Evolutionary conservation across 2,113 vertebrate genomes (phyloP), one percentile per base, ranked within the genome.

Genomic region (Gulo gulo): DNA sequence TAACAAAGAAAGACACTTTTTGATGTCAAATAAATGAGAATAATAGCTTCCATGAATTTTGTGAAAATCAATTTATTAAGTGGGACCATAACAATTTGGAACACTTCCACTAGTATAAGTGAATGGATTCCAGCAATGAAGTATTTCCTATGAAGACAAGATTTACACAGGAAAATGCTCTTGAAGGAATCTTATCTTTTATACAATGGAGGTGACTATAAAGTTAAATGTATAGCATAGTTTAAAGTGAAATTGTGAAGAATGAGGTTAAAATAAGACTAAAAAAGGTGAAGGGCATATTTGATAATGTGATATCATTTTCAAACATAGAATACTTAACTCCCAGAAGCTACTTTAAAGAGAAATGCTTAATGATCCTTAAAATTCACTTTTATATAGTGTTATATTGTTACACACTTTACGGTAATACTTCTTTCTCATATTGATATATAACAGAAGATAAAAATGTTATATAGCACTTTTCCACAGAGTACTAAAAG

Each of bases 21-120:
- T 76, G 52, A 90, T 93, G 36, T 95, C 57, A 94, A 93, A 85
- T 65, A 69, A 87, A 95, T 93, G 88, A 96, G 55, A 97, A 90
- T 92, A 96, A 97, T 76, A 95, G 57, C 88, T 95, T 90, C 79
- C 59, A 92, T 95, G 85, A 93, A 94, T 97, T 95, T 94, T 86
- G 23, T 85, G 61, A 95, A 96, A 95, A 76, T n/a, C 57, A 45
- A 76, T 96, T 96, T 97, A 95, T 88, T 97, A 96, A 97, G 92
- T 96, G 95, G 42, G 47, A 76, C 45, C 42, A 91, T 94, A 86
- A 61, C 2, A 10, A 39, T 0, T 90, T 97, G 80, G 63, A 96
- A 63, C 80, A 36, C 2, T 97, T 97, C 78, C 91, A 81, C 3
- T 34, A 47, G 34, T 29, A 12, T 47, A 98, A 97, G 83, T 88